Evolutionary conservation across 37 sponge, comb jelly and placozoan species (phyloP), one percentile per base, ranked within the genome.

Genomic region (Cliona cf. orientalis): DNA sequence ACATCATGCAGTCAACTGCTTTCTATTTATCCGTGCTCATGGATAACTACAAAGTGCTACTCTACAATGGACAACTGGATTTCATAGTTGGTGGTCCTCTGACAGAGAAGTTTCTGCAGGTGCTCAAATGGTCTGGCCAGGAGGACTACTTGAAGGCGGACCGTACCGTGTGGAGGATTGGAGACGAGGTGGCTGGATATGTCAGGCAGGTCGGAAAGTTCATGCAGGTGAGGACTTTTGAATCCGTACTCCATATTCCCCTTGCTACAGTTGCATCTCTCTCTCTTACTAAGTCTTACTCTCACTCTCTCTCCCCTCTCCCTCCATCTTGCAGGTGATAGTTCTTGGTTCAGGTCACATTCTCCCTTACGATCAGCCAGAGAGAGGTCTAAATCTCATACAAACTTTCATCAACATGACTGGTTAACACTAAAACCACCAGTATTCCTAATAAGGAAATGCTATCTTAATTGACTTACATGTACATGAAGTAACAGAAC

Each of bases 61-160:
- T 96, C 55, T 96, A 93, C 74, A 96, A 92, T 76, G 97, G 97
- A 19, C 91, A 96, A 69, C 45, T 96, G 67, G 97, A 96, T 55
- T 67, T 96, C 36, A 92, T 96, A 66, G 97, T 96, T 34, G 97
- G 92, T 45, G 84, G 66, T 1, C 91, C 95, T 11, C 66, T 94
- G 62, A 91, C 91, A 0, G 89, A 90, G 58, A 44, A 63, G 49
- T 85, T 81, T 53, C 74, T 92, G 25, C 82, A 72, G 62, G 72
- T 82, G 38, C 74, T 96, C 34, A 31, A 84, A 9, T 96, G 97
- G 97, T 72, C 83, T n/a, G 94, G 94, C 26, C 53, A 43, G n/a
- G 41, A 44, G 1, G 79, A 68, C 29, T 96, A 90, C 76, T 63
- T 76, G 37, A 72, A 63, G 23, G 86, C 91, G 2, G 44, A 87